phyloP scores from a whole-genome alignment of 2,797 vertebrate genomes.

The Erithacus rubecula region DNA sequence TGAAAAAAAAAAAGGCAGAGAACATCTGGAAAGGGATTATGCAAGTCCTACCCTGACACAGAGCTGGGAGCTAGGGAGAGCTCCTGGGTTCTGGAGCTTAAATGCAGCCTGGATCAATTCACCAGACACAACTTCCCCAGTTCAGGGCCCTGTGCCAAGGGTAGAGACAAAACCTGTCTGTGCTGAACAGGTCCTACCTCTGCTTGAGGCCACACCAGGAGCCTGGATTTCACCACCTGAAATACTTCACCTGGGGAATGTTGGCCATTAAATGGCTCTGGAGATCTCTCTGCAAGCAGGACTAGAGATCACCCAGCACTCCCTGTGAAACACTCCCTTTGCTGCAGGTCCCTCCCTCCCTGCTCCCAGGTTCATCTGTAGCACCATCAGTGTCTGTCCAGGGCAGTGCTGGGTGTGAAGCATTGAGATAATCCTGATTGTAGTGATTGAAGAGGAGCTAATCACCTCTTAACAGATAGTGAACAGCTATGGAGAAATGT shows the following conservation, averaged over 20 bases:
- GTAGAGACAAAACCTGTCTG: neutral
- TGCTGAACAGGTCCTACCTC: neutral
- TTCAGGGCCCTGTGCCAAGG: neutral
- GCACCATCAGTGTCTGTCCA: neutral
- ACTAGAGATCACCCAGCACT: neutral
- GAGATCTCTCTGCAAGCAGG: neutral
- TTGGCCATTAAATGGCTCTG: neutral
- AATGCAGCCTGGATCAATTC: neutral
- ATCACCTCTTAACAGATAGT: neutral
- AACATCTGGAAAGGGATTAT: neutral
- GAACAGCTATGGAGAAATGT: neutral
- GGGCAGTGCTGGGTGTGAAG: neutral
- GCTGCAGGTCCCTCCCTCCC: neutral
- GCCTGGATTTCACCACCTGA: neutral
- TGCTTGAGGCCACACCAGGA: neutral
- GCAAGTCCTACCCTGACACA: neutral
- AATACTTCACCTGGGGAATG: neutral
- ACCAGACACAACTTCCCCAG: neutral
- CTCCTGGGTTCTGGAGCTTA: neutral
- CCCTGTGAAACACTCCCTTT: neutral
- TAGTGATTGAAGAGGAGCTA: neutral
- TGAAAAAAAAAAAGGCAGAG: neutral
- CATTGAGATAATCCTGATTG: neutral
- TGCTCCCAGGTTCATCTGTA: neutral
- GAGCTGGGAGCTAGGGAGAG: neutral